A percentile compares a stretch with the other conserved stretches of the same genome.
Evolutionary conservation across 92 coral and sea anemone species (phyloP).

Genomic region (Palythoa heliodiscus): DNA sequence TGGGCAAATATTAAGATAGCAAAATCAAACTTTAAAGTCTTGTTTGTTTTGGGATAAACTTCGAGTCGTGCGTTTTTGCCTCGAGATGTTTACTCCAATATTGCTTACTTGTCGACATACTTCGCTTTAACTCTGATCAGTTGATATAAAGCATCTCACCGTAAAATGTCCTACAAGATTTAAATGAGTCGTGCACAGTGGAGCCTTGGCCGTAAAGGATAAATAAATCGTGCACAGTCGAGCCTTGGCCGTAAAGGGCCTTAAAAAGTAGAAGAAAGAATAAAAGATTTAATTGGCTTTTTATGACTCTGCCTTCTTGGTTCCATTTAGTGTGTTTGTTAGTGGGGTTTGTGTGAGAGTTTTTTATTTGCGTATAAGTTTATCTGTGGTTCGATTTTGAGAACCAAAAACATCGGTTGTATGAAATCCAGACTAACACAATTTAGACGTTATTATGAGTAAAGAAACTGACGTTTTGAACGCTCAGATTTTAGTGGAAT

Average conservation of each 20-base stretch:
- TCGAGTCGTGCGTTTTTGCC: not conserved
- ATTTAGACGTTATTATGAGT: not conserved
- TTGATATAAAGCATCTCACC: not conserved
- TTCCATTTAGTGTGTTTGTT: no score
- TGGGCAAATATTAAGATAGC: not conserved
- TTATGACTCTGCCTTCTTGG: not conserved
- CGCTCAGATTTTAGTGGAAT: no score
- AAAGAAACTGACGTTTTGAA: not conserved
- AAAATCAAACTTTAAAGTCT: not conserved
- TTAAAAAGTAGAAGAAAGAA: not conserved
- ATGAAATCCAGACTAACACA: not conserved
- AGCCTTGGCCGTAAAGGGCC: not conserved
- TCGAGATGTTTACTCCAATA: slow-evolving; percentile 4
- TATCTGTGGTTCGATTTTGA: not conserved
- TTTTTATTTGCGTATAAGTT: not conserved
- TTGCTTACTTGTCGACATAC: not conserved
- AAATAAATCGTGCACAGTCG: not conserved
- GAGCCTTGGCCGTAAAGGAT: not conserved
- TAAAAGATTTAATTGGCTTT: not conserved
- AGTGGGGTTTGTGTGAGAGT: not conserved
- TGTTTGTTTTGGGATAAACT: not conserved
- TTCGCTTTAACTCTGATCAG: not conserved
- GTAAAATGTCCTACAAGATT: not conserved
- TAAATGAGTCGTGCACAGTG: not conserved
- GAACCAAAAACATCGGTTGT: not conserved